Evolutionary conservation across 2,113 vertebrate genomes (phyloP), one percentile per base, ranked within the genome.

Genomic region (Gila orcuttii): DNA sequence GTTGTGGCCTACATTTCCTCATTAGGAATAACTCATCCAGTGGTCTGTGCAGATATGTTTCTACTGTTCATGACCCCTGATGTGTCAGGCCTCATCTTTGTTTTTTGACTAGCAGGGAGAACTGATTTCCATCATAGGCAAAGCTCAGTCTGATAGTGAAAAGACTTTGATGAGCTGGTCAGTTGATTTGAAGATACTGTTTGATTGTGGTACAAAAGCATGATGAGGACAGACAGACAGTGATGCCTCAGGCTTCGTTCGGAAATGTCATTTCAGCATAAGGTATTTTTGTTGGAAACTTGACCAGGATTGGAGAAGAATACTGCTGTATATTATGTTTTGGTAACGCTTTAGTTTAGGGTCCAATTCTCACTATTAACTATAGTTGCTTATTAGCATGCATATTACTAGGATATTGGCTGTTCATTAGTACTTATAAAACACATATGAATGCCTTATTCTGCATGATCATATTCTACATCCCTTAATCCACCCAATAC

Each of bases 121-220:
- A 33, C 47, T 55, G 47, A 77, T 55, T 76, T 17, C 47, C 15
- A 5, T 77, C 75, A 55, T 1, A 6, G 45, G 74, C 6, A 17
- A 10, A 52, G 45, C 3, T 50, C 45, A 17, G 74, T 1, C 8
- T 10, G 25, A 76, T 52, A 31, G n/a, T 11, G 47, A 55, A 77
- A 28, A 77, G 9, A 33, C 15, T 17, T 50, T 77, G 74, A 76
- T 31, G 74, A 55, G 74, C 25, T 50, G 25, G 31, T 77, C 28
- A 36, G 66, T 13, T 19, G 31, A 57, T 57, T 57, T 71, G 23
- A 50, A 47, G 71, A 21, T 0, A 6, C 10, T 45, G 9, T 75
- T 75, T 50, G 74, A 77, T 77, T 77, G 68, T 39, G 39, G 47
- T 55, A 25, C 7, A 76, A 28, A 76, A 28, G 74, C 13, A 21